These are phyloP conservation scores for Peromyscus melanophrys DNA, from an alignment of 2,797 vertebrate genomes.

Conservation along the genomic window DNA sequence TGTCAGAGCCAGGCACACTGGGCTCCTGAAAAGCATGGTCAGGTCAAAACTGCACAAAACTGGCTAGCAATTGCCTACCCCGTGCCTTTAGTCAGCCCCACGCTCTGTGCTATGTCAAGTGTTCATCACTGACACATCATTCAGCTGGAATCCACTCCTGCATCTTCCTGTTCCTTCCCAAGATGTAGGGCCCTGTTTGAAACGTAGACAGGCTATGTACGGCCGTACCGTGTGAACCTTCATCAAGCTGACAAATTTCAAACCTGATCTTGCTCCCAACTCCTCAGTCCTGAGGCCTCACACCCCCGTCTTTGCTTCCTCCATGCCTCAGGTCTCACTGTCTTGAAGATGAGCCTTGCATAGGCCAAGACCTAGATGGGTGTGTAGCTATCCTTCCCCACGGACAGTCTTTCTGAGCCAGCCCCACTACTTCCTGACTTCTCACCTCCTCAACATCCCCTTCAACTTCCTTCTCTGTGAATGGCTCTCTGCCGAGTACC, in stretches of 20 bases:
- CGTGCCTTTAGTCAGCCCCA: not conserved
- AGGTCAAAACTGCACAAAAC: not conserved
- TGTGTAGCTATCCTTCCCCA: not conserved
- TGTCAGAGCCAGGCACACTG: not conserved
- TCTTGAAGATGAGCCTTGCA: not conserved
- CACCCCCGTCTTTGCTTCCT: no score
- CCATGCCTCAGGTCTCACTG: not conserved
- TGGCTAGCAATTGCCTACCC: no score
- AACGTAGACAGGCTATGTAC: not conserved
- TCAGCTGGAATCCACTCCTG: not conserved
- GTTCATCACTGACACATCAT: fast-evolving
- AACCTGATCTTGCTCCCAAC: not conserved
- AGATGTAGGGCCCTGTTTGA: not conserved
- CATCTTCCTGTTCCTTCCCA: not conserved
- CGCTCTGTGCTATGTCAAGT: no score
- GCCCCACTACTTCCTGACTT: not conserved
- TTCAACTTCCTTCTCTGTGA: not conserved
- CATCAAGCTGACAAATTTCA: not conserved
- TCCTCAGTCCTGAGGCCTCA: not conserved
- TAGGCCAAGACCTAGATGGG: not conserved
- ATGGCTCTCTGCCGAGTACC: not conserved
- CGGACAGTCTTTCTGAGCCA: not conserved
- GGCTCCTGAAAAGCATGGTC: no score
- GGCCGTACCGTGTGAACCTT: no score
- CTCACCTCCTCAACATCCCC: not conserved